These are phyloP conservation scores for Nematostella vectensis DNA, from an alignment of 92 coral and sea anemone genomes.

Conservation along the genomic window DNA sequence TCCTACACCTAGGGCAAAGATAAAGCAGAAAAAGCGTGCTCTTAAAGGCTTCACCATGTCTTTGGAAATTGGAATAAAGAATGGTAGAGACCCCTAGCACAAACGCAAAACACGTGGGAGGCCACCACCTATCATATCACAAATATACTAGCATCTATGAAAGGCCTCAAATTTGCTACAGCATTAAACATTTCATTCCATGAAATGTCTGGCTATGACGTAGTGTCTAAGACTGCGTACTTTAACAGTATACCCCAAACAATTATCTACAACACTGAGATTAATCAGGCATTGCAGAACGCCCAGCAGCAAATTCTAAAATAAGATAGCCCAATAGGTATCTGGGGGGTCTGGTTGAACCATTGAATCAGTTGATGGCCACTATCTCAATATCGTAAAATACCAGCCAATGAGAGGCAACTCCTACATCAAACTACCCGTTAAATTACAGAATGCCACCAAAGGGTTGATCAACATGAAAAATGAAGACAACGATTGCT, in stretches of 20 bases:
- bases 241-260: background rate
- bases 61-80: too few species aligned
- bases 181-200: too few species aligned
- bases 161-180: too few species aligned
- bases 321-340: too few species aligned
- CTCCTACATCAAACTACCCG: background rate
- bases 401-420: background rate
- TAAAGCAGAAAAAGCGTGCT: background rate
- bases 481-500: background rate
- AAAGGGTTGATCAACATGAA: background rate
- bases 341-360: too few species aligned
- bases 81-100: background rate
- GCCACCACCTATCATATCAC: background rate
- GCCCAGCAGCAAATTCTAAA: background rate
- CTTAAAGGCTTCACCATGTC: background rate
- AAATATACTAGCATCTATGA: too few species aligned
- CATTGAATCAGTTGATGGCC: too few species aligned
- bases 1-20: background rate
- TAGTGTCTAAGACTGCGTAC: background rate
- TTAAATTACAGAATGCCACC: background rate
- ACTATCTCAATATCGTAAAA: too few species aligned
- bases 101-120: too few species aligned
- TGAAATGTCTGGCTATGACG: background rate
- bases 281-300: background rate
- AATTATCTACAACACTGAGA: background rate